These are phyloP conservation scores for Rissa tridactyla DNA, from an alignment of 2,113 vertebrate species.

Conservation along the genomic window DNA sequence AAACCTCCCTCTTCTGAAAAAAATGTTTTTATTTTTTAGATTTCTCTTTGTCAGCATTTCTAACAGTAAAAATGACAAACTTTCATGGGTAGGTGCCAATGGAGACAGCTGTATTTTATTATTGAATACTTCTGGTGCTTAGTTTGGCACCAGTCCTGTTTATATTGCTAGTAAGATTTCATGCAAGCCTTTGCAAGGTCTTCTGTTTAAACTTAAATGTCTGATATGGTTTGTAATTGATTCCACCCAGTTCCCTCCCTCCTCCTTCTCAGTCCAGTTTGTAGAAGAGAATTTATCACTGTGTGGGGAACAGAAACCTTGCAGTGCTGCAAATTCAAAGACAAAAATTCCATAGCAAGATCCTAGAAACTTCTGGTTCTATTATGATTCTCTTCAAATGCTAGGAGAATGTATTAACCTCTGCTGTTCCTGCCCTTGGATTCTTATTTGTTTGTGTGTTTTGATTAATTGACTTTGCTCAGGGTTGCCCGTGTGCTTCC, in stretches of 20 bases:
- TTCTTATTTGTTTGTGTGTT: not conserved
- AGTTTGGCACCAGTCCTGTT: constrained; percentile 73
- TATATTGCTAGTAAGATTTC: constrained; percentile 74
- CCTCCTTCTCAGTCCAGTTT: constrained; percentile 34
- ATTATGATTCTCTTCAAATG: not conserved
- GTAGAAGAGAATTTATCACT: constrained; percentile 46
- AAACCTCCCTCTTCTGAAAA: constrained; percentile 61
- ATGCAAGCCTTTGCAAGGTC: constrained; percentile 69
- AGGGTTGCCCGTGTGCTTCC: not conserved
- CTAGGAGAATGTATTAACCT: not conserved
- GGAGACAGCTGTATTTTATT: constrained; percentile 80
- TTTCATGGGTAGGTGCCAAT: constrained; percentile 65
- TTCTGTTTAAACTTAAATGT: constrained; percentile 64
- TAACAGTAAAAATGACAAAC: constrained; percentile 71
- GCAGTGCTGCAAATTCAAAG: constrained; percentile 2
- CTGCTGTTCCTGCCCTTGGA: not conserved
- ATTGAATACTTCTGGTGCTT: constrained; percentile 77
- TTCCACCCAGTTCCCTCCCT: constrained; percentile 67
- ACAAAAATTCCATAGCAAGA: constrained; percentile 16
- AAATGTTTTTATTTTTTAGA: constrained; percentile 69
- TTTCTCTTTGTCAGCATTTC: constrained; percentile 80
- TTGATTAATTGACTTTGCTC: not conserved
- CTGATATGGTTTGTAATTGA: constrained; percentile 72
- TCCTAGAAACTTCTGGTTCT: not conserved
- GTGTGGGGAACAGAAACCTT: not conserved